Evolutionary conservation across 2,888 invertebrate species (phyloP), one percentile per base, ranked within the genome.

Genomic region (Ormyrus thymus): DNA sequence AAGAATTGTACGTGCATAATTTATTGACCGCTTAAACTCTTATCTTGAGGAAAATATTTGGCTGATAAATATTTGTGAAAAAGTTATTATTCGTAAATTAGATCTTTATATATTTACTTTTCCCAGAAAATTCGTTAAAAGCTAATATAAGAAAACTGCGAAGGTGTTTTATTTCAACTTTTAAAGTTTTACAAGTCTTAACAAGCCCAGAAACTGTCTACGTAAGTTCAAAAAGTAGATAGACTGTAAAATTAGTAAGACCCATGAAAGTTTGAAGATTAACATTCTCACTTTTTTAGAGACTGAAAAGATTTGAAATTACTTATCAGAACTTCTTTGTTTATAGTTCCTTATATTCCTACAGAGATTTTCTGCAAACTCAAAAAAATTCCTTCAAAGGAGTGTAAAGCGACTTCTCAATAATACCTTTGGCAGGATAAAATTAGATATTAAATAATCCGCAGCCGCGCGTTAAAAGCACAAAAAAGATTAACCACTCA

Each of bases 141-240:
- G 62, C 13, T 62, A 65, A 66, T 7, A 68, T 13, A 71, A 15
- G 59, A 77, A 55, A 78, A 69, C 61, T 61, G 7, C 9, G 29
- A 45, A 65, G 10, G n/a, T 72, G 55, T 70, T 76, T 64, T 68
- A 78, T 65, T 73, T 73, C 61, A 50, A 68, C 51, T n/a, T 46
- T 48, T 43, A 46, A 69, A 78, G 59, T 69, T 78, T 69, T 78
- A 74, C 68, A 78, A 73, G 61, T 61, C 68, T 61, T 56, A 78
- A 73, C 68, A 78, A 73, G 73, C 62, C 51, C 51, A 43, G 48
- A 61, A 62, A 69, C 51, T 66, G 62, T 70, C 70, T 79, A 13
- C 56, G 11, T 75, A 79, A 79, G 70, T 70, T 69, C 64, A 79
- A 65, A 29, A 75, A 79, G 74, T 79, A 69, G 70, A 75, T 79